A percentile compares a stretch with the other conserved stretches of the same genome.
Evolutionary conservation across 2,113 vertebrate genomes (phyloP).

Genomic region (Galeopterus variegatus): DNA sequence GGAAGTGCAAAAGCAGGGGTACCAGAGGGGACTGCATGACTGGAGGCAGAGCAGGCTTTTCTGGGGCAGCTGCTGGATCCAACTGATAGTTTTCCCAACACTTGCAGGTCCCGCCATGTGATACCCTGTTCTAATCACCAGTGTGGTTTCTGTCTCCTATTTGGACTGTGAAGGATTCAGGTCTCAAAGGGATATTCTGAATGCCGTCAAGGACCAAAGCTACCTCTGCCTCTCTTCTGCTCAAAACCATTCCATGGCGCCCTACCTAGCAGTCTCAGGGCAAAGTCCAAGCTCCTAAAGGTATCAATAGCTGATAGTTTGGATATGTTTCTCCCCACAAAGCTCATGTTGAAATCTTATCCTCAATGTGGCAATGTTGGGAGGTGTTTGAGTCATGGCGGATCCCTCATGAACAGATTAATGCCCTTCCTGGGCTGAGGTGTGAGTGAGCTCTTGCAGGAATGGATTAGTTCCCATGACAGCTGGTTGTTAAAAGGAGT

Average conservation of each 20-base stretch:
- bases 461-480: no score
- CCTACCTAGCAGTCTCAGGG: no score
- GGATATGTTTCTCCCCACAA: no score
- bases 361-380: no score
- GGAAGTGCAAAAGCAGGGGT: accelerated
- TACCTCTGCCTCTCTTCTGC: neutral
- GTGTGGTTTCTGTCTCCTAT: neutral
- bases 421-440: no score
- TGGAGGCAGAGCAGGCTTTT: neutral
- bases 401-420: no score
- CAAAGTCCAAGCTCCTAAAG: neutral
- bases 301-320: no score
- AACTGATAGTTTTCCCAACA: neutral
- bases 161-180: neutral
- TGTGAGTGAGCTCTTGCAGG: no score
- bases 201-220: neutral
- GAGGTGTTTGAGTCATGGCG: no score
- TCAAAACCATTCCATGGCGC: neutral
- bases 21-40: neutral
- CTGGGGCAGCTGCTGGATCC: neutral
- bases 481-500: no score
- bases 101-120: accelerated
- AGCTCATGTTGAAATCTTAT: no score
- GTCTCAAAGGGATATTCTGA: neutral
- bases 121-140: neutral